Evolutionary conservation across 2,888 invertebrate genomes (phyloP), one percentile per base, ranked within the genome.

Genomic region (Scaptomyza flava): DNA sequence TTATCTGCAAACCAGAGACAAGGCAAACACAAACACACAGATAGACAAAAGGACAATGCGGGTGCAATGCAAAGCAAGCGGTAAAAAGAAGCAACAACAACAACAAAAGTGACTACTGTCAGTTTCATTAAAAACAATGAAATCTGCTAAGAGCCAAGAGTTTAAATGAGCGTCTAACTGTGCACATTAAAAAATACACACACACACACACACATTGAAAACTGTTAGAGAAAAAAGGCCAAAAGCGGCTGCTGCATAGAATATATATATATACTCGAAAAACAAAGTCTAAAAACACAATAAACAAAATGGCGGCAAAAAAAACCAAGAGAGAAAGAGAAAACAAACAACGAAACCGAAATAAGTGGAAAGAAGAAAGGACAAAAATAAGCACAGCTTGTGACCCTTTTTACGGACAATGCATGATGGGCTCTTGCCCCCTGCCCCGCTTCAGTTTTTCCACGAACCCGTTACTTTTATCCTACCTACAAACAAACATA

Each of bases 91-190:
- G n/a, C n/a, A n/a, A 77, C 27, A 27, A 31, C 53, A 66, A 62
- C 50, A 76, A 47, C 33, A 33, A 50, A 43, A 46, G 27, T n/a
- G 45, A 72, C 71, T 76, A 76, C 81, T 86, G 84, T 68, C 84
- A 80, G 81, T 81, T 83, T 84, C 85, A 84, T 87, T 87, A 87
- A 87, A 79, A 87, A 87, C 82, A 87, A 87, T 86, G 81, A 88
- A 86, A 88, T 88, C 87, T 80, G 87, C 84, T 78, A 83, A 87
- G 87, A 86, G 81, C 78, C 78, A 78, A 75, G 76, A 86, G 82
- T 85, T 82, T 85, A 85, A 82, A 82, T 85, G 86, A 87, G 80
- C 80, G 80, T 69, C 82, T 85, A 87, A 82, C 79, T 69, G 74
- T 45, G 60, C 76, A 64, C 46, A 60, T 48, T 17, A 17, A 17